phyloP scores from a whole-genome alignment of 2,888 invertebrate species.

The Cheilosia pagana region DNA sequence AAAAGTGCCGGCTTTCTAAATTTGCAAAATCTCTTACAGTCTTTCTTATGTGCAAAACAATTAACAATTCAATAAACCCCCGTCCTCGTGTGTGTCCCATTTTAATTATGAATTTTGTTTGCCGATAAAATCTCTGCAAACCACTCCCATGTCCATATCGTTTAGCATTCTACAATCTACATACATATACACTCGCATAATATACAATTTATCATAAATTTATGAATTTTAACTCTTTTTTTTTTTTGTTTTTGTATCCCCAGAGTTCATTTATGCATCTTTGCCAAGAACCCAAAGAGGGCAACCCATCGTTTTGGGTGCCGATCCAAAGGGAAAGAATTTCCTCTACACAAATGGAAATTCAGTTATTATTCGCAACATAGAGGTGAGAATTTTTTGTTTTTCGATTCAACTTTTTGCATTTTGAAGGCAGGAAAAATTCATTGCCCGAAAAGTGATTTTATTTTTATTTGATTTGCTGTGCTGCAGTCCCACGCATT shows the following conservation, averaged over 20 bases:
- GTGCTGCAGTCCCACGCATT: constrained; percentile 68
- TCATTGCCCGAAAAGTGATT: constrained; percentile 53
- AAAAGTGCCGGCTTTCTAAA: constrained; percentile 58
- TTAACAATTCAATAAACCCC: constrained; percentile 18
- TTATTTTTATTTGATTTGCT: constrained; percentile 55
- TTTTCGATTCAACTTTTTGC: constrained; percentile 57
- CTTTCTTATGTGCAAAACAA: background rate
- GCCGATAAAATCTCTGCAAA: constrained; percentile 31
- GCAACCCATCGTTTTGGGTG: constrained; percentile 95
- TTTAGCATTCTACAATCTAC: constrained; percentile 12
- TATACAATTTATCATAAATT: background rate
- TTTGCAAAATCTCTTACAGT: constrained; percentile 13
- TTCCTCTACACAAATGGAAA: constrained; percentile 99
- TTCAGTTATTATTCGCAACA: constrained; percentile 98
- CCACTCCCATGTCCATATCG: constrained; percentile 65
- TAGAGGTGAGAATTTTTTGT: constrained; percentile 90
- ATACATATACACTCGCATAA: constrained; percentile 4
- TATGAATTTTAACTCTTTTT: constrained; percentile 33
- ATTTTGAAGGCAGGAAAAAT: constrained; percentile 31
- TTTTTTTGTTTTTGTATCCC: constrained; percentile 77
- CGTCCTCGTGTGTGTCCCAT: background rate
- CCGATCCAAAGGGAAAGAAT: constrained; percentile 98
- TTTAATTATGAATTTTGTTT: background rate
- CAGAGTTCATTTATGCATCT: constrained; percentile 95
- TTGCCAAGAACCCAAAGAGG: constrained; percentile 97